Percentiles rank a stretch among this genome's conserved stretches.
phyloP scores from a whole-genome alignment of 2,797 vertebrate species.

The Pantherophis alleghaniensis region DNA sequence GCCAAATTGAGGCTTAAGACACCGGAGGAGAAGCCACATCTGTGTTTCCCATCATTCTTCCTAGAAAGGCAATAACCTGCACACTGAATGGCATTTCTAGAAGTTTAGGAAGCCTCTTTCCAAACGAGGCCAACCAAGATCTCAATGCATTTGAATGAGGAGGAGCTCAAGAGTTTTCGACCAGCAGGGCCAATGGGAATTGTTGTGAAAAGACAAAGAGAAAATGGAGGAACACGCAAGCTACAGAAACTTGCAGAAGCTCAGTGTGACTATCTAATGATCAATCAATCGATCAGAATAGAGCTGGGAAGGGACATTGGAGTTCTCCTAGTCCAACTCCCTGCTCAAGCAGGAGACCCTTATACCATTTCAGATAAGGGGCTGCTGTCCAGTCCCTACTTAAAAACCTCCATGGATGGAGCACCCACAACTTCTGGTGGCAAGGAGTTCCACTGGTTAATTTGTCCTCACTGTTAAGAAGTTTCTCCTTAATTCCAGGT shows the following conservation, averaged over 20 bases:
- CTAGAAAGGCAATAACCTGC: conserved; percentile 26
- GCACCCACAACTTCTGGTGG: not conserved
- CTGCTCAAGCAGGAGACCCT: too few relatives aligned
- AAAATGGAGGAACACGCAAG: not conserved
- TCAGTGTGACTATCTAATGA: not conserved
- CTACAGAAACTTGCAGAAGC: not conserved
- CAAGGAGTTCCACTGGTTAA: too few relatives aligned
- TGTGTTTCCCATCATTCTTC: conserved; percentile 64
- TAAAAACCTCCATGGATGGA: not conserved
- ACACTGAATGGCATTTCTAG: not conserved
- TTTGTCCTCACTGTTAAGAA: too few relatives aligned
- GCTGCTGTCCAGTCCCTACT: too few relatives aligned
- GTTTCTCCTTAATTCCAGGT: too few relatives aligned
- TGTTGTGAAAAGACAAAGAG: not conserved
- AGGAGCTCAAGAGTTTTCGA: not conserved
- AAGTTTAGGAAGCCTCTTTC: not conserved
- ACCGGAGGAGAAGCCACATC: conserved; percentile 64
- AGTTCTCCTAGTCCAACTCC: not conserved
- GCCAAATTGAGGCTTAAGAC: conserved; percentile 42
- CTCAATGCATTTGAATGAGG: not conserved
- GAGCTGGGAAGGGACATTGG: not conserved
- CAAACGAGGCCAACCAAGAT: not conserved
- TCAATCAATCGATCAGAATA: not conserved
- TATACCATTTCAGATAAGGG: too few relatives aligned
- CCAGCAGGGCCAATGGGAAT: not conserved